Evolutionary conservation across 2,797 vertebrate genomes (phyloP), one percentile per base, ranked within the genome.

Genomic region (Dendrocincla tyrannina): DNA sequence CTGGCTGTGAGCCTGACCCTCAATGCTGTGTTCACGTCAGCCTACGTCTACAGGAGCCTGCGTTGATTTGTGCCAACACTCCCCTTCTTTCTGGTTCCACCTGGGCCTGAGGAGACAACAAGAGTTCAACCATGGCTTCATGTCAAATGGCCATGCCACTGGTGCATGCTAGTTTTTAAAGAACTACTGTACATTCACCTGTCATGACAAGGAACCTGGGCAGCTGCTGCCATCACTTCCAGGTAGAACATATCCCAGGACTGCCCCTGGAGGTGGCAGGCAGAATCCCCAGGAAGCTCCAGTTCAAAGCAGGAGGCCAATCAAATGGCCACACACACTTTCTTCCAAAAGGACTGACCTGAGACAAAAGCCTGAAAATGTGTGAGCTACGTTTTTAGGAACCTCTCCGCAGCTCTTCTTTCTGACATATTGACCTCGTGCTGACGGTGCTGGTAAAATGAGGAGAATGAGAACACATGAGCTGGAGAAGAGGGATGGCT

Each of bases 31-130:
- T 99, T 99, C 96, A 98, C 98, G 17, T 98, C 98, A 5, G 96
- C 98, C 88, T 99, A 99, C 64, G 85, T 98, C 82, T 99, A 99
- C 97, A 98, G 98, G 95, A 98, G 96, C 92, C 96, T 98, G 85
- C 96, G 93, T 39, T 98, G 97, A 98, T 17, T 12, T 7, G 5
- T 13, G 37, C 70, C 68, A 60, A 3, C 93, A 22, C 66, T 67
- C 14, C 60, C 41, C 19, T 18, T 16, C 49, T 14, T 58, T 8
- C 47, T 23, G 83, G 7, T 8, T 19, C 59, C 53, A 17, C 66
- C 72, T 5, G 50, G 18, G 81, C 87, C 49, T 9, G 41, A 55
- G 88, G 64, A 89, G 46, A 39, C 24, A 4, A 13, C 37, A 55
- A 55, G 50, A 60, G 47, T 82, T 63, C 79, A 63, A 3, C 72